phyloP scores from a whole-genome alignment of 2,888 invertebrate species.

The Microplitis manilae region DNA sequence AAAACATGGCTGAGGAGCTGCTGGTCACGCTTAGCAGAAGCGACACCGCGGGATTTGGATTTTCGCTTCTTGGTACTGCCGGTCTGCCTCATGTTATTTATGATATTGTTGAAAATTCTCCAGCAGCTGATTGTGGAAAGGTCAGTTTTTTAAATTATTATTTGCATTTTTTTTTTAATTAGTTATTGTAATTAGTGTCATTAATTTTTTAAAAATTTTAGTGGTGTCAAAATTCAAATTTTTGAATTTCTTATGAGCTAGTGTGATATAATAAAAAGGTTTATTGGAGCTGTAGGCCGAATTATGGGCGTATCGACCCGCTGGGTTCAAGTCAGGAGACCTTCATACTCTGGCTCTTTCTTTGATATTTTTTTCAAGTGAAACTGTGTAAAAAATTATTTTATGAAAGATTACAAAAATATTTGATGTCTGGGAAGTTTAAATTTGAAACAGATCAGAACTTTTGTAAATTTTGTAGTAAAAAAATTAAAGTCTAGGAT shows the following conservation, averaged over 20 bases:
- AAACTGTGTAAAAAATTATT: no score
- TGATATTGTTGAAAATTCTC: constrained; percentile 93
- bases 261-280: constrained; percentile 22
- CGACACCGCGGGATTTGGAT: constrained; percentile 91
- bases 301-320: constrained; percentile 41
- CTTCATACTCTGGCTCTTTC: constrained; percentile 5
- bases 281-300: not conserved
- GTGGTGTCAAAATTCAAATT: not conserved
- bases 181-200: constrained; percentile 13
- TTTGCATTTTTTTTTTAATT: not conserved
- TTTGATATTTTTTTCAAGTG: constrained; percentile 1
- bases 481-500: no score
- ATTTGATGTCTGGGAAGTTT: no score
- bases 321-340: constrained; percentile 18
- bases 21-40: constrained; percentile 89
- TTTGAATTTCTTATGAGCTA: not conserved
- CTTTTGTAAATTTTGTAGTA: no score
- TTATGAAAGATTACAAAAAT: no score
- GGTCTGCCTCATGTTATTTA: constrained; percentile 95
- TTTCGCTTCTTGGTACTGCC: constrained; percentile 91
- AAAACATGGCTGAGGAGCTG: constrained; percentile 89
- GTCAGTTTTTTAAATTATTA: constrained; percentile 73
- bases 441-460: no score
- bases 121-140: constrained; percentile 92
- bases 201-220: not conserved